Conservation (phyloP, 1,140 invertebrate species). For the Tetranychus cinnabarinus region DNA sequence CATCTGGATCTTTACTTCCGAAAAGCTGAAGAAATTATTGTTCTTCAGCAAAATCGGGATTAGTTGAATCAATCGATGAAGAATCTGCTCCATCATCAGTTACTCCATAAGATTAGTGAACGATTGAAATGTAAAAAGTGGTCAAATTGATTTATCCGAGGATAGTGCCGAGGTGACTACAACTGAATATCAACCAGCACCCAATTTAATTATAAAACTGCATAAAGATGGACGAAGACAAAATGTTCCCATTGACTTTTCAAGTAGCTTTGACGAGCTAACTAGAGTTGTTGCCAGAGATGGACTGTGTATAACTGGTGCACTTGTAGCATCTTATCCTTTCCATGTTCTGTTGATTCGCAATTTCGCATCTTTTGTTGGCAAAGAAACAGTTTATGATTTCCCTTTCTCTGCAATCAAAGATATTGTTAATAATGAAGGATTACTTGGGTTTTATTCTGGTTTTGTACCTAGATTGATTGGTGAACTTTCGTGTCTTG, state of each 20-base stretch:
- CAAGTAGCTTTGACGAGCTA: too few species aligned
- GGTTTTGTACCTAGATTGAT: conserved; percentile 7
- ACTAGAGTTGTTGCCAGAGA: not conserved
- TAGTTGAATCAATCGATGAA: too few species aligned
- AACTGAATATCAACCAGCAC: not conserved
- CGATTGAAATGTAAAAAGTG: too few species aligned
- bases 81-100: too few species aligned
- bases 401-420: not conserved
- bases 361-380: conserved; percentile 5
- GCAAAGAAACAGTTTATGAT: conserved; percentile 8
- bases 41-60: too few species aligned
- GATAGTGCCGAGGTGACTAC: not conserved
- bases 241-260: too few species aligned
- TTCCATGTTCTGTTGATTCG: conserved; percentile 6
- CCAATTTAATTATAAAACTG: not conserved
- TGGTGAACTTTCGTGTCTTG: conserved; percentile 1
- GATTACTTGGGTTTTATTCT: conserved; percentile 4
- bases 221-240: not conserved
- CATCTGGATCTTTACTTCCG: too few species aligned
- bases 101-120: too few species aligned
- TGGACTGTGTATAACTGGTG: not conserved
- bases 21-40: too few species aligned
- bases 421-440: conserved; percentile 1
- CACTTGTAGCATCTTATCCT: conserved; percentile 4
- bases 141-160: too few species aligned